phyloP scores from a whole-genome alignment of 2,113 vertebrate species.

The Chaetura pelagica region DNA sequence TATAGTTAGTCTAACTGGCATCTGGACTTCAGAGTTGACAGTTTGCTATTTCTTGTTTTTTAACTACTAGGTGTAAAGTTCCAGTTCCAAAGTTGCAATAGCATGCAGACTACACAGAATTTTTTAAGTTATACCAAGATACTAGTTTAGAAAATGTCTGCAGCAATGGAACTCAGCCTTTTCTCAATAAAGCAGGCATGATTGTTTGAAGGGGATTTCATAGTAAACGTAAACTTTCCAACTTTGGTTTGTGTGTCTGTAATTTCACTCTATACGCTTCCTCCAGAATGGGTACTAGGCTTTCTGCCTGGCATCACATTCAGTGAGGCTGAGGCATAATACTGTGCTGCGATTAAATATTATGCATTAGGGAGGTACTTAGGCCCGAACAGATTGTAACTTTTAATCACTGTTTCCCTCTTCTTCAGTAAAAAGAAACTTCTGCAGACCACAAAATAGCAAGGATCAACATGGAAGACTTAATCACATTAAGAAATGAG shows the following conservation, averaged over 20 bases:
- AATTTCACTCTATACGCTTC: not conserved
- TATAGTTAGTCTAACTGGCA: not conserved
- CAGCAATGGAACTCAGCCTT: not conserved
- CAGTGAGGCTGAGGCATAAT: not conserved
- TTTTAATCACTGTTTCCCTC: not conserved
- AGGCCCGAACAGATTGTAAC: not conserved
- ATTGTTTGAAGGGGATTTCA: not conserved
- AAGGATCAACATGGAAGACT: not conserved
- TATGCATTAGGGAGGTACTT: not conserved
- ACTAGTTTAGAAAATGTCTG: not conserved
- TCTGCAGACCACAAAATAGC: not conserved
- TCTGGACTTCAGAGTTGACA: not conserved
- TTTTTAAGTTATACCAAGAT: not conserved
- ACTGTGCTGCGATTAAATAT: not conserved
- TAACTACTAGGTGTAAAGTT: not conserved
- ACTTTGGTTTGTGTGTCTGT: not conserved
- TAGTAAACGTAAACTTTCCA: not conserved
- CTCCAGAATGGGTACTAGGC: not conserved
- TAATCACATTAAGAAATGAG: not conserved
- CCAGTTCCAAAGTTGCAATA: not conserved
- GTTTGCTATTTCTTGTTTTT: not conserved
- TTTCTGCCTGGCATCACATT: not conserved
- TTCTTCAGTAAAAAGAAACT: not conserved
- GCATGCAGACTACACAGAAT: not conserved
- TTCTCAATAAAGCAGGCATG: rapidly evolving